Evolutionary conservation across 1,140 invertebrate genomes (phyloP).

Genomic region (Harlomillsia oculata): DNA sequence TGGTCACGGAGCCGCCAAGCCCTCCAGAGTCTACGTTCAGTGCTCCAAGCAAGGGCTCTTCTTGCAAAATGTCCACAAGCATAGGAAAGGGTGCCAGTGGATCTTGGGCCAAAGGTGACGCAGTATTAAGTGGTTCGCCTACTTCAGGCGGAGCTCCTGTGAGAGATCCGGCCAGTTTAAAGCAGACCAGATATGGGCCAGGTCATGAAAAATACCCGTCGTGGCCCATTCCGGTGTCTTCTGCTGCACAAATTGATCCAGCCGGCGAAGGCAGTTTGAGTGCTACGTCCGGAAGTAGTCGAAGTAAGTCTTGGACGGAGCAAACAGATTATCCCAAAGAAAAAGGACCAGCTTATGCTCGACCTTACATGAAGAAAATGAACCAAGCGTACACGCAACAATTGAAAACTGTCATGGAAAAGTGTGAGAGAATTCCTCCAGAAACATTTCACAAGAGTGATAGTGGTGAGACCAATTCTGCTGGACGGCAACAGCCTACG

Average conservation of each 20-base stretch:
- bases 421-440: conserved; percentile 58
- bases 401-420: conserved; percentile 64
- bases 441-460: conserved; percentile 40
- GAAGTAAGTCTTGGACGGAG: conserved; percentile 64
- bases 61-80: too few species aligned
- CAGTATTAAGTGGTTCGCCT: not conserved
- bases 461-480: not conserved
- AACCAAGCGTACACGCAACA: conserved; percentile 51
- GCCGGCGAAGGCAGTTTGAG: conserved; percentile 33
- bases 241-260: conserved; percentile 46
- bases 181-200: conserved; percentile 53
- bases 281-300: conserved; percentile 36
- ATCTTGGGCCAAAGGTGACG: conserved; percentile 12
- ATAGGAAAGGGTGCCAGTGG: conserved; percentile 7
- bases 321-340: conserved; percentile 65
- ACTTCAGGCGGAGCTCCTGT: conserved; percentile 46
- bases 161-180: conserved; percentile 58
- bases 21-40: too few species aligned
- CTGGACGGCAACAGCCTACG: not conserved
- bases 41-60: too few species aligned
- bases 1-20: too few species aligned
- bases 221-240: conserved; percentile 53
- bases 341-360: conserved; percentile 53
- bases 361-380: conserved; percentile 54
- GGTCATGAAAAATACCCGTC: conserved; percentile 72